A percentile compares a stretch with the other conserved stretches of the same genome.
phyloP scores from a whole-genome alignment of 2,888 invertebrate species.

The Caenorhabditis parvicauda region DNA sequence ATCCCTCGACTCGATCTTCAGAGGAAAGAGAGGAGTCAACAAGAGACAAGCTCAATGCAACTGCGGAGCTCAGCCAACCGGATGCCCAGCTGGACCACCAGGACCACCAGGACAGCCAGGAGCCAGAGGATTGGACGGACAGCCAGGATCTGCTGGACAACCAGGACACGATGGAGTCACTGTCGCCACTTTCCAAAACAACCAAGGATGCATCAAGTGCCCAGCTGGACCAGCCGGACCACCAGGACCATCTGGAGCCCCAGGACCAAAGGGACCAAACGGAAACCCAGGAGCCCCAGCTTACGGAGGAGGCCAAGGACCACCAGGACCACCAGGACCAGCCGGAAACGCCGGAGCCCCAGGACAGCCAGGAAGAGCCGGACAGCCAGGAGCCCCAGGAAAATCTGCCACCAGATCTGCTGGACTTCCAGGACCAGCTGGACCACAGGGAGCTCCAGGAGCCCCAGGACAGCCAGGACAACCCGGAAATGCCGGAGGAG shows the following conservation, averaged over 20 bases:
- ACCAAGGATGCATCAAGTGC: constrained; percentile 19
- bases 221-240: constrained; percentile 25
- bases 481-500: no score
- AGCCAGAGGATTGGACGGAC: constrained; percentile 26
- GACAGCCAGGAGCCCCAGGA: no score
- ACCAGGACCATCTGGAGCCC: constrained; percentile 22
- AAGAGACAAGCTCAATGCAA: constrained; percentile 36
- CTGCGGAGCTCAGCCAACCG: constrained; percentile 31
- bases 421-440: constrained; percentile 23
- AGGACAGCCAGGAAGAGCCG: constrained; percentile 13
- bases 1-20: constrained; percentile 17
- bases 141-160: constrained; percentile 24
- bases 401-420: no score
- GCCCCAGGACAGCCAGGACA: constrained; percentile 31
- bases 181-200: constrained; percentile 22
- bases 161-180: constrained; percentile 31
- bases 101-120: constrained; percentile 37
- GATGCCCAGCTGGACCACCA: constrained; percentile 39
- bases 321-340: constrained; percentile 22
- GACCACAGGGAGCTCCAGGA: constrained; percentile 33
- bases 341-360: constrained; percentile 20
- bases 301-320: constrained; percentile 18
- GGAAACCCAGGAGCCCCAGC: no score
- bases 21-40: constrained; percentile 26
- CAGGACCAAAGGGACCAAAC: no score